phyloP scores from a whole-genome alignment of 2,797 vertebrate genomes.

The Fistularia commersonii region DNA sequence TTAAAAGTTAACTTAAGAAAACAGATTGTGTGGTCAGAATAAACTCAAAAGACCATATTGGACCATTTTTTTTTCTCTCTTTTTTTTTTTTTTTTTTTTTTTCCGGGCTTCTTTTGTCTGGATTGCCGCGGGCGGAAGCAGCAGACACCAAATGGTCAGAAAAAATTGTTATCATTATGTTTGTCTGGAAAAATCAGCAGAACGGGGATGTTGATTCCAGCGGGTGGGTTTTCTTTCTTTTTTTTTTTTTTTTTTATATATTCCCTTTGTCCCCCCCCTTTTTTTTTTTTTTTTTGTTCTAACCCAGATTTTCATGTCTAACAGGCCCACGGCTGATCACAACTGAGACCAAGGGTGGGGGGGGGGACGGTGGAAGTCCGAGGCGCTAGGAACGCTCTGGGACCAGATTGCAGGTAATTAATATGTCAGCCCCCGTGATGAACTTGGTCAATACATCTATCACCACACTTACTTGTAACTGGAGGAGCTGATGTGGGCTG shows the following conservation, averaged over 20 bases:
- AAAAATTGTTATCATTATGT: slow-evolving; percentile 74
- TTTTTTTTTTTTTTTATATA: too few species aligned
- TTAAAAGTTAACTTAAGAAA: slow-evolving; percentile 80
- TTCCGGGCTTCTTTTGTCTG: slow-evolving; percentile 71
- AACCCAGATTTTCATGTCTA: slow-evolving; percentile 64
- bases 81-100: too few species aligned
- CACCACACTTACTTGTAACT: slow-evolving; percentile 51
- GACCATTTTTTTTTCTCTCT: slow-evolving; percentile 45
- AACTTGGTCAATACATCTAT: slow-evolving; percentile 61
- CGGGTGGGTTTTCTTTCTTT: slow-evolving; percentile 39
- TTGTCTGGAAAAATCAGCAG: slow-evolving; percentile 71
- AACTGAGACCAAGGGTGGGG: slow-evolving; percentile 41
- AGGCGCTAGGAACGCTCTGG: slow-evolving; percentile 52
- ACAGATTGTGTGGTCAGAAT: slow-evolving; percentile 80
- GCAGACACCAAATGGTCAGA: slow-evolving; percentile 80
- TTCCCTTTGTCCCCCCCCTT: slow-evolving; percentile 32
- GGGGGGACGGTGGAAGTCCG: too few species aligned
- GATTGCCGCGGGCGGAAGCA: slow-evolving; percentile 74
- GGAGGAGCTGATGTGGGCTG: slow-evolving; percentile 56
- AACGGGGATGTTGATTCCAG: slow-evolving; percentile 63
- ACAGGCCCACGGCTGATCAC: slow-evolving; percentile 53
- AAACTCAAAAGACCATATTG: slow-evolving; percentile 79
- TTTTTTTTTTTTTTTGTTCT: slow-evolving; percentile 46
- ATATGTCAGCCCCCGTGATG: slow-evolving; percentile 60
- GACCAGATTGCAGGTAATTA: slow-evolving; percentile 64